phyloP scores from a whole-genome alignment of 64 coral and sea anemone genomes.

The Hydrozoanthus tunicans region DNA sequence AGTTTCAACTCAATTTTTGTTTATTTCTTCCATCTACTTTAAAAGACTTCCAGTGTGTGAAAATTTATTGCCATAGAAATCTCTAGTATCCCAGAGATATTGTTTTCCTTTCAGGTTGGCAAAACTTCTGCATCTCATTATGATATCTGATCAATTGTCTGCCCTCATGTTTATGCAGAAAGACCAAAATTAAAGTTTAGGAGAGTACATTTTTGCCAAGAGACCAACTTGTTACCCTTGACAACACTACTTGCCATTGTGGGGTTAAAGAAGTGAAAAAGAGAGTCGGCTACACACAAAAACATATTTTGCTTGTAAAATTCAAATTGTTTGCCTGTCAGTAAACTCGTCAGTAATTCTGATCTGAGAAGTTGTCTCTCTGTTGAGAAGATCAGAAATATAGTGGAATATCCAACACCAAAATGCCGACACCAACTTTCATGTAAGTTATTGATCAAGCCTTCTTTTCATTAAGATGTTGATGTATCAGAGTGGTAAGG shows the following conservation, averaged over 20 bases:
- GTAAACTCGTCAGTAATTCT: neutral
- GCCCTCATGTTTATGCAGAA: slow-evolving; percentile 55
- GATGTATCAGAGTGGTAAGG: neutral
- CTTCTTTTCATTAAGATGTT: neutral
- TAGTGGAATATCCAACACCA: neutral
- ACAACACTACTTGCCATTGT: slow-evolving; percentile 43
- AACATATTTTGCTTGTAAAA: slow-evolving; percentile 37
- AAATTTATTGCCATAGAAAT: slow-evolving; percentile 58
- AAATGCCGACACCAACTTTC: slow-evolving; percentile 60
- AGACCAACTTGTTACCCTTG: slow-evolving; percentile 54
- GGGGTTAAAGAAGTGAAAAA: slow-evolving; percentile 57
- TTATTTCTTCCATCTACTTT: neutral
- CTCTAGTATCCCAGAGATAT: slow-evolving; percentile 66
- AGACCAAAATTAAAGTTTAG: slow-evolving; percentile 60
- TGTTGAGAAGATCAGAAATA: neutral
- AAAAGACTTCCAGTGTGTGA: neutral
- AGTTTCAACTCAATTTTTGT: neutral
- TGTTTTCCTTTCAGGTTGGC: slow-evolving; percentile 61
- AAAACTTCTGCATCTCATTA: slow-evolving; percentile 64
- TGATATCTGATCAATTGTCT: slow-evolving; percentile 58
- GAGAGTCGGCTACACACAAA: slow-evolving; percentile 21
- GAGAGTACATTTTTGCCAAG: slow-evolving; percentile 62
- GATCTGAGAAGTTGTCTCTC: slow-evolving; percentile 4
- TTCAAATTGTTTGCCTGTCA: neutral
- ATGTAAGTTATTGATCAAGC: slow-evolving; percentile 30